Percentiles rank a stretch among this genome's conserved stretches.
Evolutionary conservation across 2,113 vertebrate species (phyloP).

Genomic region (Menidia beryllina): DNA sequence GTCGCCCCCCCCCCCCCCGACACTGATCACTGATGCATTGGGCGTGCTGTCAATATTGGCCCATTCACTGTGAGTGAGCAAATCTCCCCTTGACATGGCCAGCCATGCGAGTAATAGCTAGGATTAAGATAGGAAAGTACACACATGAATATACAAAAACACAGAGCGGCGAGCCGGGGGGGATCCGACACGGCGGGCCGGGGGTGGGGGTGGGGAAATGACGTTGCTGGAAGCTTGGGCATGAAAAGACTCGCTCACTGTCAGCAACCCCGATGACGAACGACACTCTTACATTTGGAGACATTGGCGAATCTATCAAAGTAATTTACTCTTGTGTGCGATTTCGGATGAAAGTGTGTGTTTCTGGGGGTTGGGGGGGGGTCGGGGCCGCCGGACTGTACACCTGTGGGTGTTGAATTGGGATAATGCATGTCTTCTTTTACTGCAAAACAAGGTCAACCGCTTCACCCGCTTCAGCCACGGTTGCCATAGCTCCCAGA

Average conservation of each 20-base stretch:
- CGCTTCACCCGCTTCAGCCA: conserved; percentile 23
- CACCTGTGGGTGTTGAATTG: conserved; percentile 26
- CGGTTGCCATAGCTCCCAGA: conserved; percentile 72
- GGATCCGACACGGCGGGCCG: conserved; percentile 46
- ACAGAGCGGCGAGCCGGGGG: conserved; percentile 31
- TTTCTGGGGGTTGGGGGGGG: too few relatives aligned
- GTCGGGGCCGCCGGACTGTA: too few relatives aligned
- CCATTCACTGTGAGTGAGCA: conserved; percentile 77
- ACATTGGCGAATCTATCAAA: conserved; percentile 36
- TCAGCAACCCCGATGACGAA: conserved; percentile 47
- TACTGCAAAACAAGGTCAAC: conserved; percentile 63
- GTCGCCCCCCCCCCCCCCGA: conserved; percentile 57
- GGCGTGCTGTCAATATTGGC: conserved; percentile 80
- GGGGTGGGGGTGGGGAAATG: conserved; percentile 48
- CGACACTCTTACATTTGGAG: conserved; percentile 36
- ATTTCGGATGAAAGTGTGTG: conserved; percentile 12
- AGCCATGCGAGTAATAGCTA: conserved; percentile 81
- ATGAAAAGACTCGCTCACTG: conserved; percentile 59
- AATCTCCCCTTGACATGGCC: conserved; percentile 77
- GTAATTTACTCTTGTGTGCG: conserved; percentile 42
- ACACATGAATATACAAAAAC: conserved; percentile 81
- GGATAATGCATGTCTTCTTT: conserved; percentile 43
- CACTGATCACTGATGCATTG: conserved; percentile 75
- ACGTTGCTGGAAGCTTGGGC: conserved; percentile 53
- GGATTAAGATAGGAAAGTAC: conserved; percentile 81